Percentiles rank a stretch among this genome's conserved stretches.
Conservation (phyloP, 1,140 invertebrate genomes). For the Orchestia grillus region DNA sequence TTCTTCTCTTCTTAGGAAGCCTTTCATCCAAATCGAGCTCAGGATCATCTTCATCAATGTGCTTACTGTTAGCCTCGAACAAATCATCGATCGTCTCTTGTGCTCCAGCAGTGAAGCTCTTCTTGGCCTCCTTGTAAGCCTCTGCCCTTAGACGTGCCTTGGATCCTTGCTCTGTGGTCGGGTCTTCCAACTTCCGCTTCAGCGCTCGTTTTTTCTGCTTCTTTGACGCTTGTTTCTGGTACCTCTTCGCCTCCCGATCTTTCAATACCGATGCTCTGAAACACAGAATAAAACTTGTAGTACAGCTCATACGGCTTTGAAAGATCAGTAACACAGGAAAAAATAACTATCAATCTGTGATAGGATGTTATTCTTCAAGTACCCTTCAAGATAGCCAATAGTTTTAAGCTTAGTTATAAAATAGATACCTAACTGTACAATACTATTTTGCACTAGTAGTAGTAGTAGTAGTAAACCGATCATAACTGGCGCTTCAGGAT, state of each 20-base stretch:
- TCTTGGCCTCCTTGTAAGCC: neutral
- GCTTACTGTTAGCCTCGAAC: neutral
- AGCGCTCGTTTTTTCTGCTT: neutral
- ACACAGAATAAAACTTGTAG: neutral
- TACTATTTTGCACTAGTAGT: no score
- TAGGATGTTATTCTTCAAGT: no score
- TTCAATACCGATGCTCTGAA: neutral
- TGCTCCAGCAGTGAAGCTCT: neutral
- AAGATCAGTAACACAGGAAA: no score
- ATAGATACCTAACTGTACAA: no score
- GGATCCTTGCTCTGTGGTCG: neutral
- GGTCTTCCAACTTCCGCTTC: neutral
- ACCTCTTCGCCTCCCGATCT: neutral
- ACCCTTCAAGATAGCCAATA: no score
- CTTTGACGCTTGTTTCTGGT: neutral
- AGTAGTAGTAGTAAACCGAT: no score
- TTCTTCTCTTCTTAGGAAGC: neutral
- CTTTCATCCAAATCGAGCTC: constrained; percentile 15
- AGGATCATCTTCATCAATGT: constrained; percentile 23
- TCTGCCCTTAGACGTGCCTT: neutral
- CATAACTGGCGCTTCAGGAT: no score
- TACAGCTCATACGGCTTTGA: no score
- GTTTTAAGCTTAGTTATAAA: no score
- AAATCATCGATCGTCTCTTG: neutral
- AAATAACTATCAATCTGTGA: no score